These are phyloP conservation scores for Hirundo rustica DNA, from an alignment of 2,797 vertebrate genomes.

Conservation along the genomic window DNA sequence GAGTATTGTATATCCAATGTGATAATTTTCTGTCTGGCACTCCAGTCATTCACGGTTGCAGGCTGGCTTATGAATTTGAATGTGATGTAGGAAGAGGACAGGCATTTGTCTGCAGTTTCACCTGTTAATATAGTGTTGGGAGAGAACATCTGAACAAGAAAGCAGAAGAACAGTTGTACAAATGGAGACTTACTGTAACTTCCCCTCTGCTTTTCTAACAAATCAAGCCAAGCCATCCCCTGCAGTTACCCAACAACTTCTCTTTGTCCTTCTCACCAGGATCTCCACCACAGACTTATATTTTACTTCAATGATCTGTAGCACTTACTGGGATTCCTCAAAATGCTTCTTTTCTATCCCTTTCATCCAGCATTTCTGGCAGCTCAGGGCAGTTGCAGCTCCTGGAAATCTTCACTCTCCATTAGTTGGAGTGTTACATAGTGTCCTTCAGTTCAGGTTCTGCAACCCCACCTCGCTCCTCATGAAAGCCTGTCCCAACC, in stretches of 20 bases:
- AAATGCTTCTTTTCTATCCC: background rate
- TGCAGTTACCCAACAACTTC: background rate
- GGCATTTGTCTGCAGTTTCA: background rate
- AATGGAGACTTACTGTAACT: background rate
- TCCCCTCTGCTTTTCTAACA: background rate
- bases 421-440: rapidly evolving
- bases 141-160: background rate
- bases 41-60: background rate
- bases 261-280: background rate
- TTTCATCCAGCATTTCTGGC: background rate
- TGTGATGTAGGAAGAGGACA: background rate
- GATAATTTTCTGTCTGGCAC: background rate
- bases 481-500: background rate
- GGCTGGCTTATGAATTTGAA: background rate
- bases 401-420: background rate
- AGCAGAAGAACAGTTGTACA: background rate
- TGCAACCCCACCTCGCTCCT: background rate
- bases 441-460: background rate
- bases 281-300: background rate
- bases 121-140: background rate
- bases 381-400: background rate
- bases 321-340: background rate
- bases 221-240: background rate
- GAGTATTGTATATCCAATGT: background rate
- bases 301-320: background rate